phyloP scores from a whole-genome alignment of 2,888 invertebrate genomes.

The Drosophila nigricruria region DNA sequence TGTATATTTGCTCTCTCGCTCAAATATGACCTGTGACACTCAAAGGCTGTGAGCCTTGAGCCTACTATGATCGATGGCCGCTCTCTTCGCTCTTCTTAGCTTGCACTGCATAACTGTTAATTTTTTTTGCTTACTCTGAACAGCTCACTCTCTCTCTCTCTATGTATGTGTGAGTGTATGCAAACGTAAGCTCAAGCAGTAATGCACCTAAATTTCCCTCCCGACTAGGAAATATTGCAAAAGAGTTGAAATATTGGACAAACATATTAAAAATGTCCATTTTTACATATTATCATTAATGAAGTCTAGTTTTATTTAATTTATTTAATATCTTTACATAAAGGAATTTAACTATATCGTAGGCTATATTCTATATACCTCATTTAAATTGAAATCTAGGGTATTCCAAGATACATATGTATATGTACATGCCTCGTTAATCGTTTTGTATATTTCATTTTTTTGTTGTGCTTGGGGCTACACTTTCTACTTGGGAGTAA shows the following conservation, averaged over 20 bases:
- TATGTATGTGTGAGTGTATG: neutral
- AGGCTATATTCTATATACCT: neutral
- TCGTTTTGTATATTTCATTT: constrained; percentile 16
- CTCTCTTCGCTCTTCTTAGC: neutral
- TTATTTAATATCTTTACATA: neutral
- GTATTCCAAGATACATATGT: constrained; percentile 14
- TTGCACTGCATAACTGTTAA: neutral
- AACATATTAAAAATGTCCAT: neutral
- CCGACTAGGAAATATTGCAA: neutral
- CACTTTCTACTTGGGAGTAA: constrained; percentile 56
- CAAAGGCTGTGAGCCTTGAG: neutral
- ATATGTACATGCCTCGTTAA: constrained; percentile 30
- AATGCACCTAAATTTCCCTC: neutral
- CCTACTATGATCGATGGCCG: neutral
- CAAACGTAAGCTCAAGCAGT: neutral
- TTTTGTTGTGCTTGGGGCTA: constrained; percentile 20
- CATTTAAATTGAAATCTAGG: neutral
- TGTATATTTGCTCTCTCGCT: neutral
- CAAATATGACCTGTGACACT: neutral
- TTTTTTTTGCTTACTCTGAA: neutral
- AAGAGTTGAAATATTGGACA: too few species aligned
- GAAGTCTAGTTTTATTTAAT: neutral
- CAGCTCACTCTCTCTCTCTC: neutral
- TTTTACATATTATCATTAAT: neutral
- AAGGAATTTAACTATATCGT: neutral